Base-by-base conservation (phyloP, 2,113 vertebrate species). In the Sisor rabdophorus region DNA sequence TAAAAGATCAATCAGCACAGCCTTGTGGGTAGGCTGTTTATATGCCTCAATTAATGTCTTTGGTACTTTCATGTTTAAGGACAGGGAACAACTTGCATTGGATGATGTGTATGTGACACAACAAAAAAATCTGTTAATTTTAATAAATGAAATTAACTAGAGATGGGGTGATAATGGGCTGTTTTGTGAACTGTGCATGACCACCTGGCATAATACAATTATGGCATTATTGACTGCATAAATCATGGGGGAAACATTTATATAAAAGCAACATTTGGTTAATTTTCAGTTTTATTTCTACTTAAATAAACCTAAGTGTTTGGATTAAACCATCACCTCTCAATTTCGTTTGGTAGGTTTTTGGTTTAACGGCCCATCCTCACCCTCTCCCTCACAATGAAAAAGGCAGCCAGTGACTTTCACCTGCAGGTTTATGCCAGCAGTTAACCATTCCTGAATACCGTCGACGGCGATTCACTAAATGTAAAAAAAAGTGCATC, bases 401-500 rank as follows among this genome's bases (percentile, higher is more conserved):
- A 80, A 44, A 83, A 80, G 1, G 28, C 72, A 83, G 82, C 79
- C 65, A 85, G 79, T 79, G 83, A 85, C 82, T 73, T 84, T 82
- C 54, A 22, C 75, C 82, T 79, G 75, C 82, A 6, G 22, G 13
- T 60, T 71, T 56, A 67, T 75, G 75, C 81, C 74, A 79, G 78
- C 73, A 86, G 80, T 84, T 84, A 79, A 20, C 53, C 69, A 78
- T 78, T 90, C 86, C 87, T 88, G 87, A 88, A 87, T 84, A 75
- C 81, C 87, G 85, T 84, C 80, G 84, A 83, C 77, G 87, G 73
- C 61, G 80, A 84, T 79, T 82, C 53, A 19, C 83, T 83, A 87
- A 89, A 92, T 86, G 78, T 81, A 84, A 94, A 93, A 94, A n/a
- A 88, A 99, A 98, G 96, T 99, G 96, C 97, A 94, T 24, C 85